Evolutionary conservation across 2,113 vertebrate genomes (phyloP).

Genomic region (Nothocercus julius): DNA sequence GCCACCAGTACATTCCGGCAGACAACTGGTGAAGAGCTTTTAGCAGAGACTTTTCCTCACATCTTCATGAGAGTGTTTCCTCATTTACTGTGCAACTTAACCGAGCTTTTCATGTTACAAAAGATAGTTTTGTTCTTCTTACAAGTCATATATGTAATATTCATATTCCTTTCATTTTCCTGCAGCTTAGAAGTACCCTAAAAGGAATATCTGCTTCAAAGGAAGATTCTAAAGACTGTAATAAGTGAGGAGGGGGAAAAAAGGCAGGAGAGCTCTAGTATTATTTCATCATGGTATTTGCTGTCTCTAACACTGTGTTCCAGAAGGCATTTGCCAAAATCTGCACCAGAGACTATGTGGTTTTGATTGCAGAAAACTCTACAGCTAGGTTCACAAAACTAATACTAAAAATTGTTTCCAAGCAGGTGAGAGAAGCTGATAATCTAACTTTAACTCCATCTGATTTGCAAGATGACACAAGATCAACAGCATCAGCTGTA

Average conservation of each 20-base stretch:
- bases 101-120: neutral
- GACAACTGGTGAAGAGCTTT: neutral
- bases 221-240: neutral
- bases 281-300: neutral
- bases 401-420: neutral
- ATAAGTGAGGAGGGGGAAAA: neutral
- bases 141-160: neutral
- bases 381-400: neutral
- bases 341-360: neutral
- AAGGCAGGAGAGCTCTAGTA: neutral
- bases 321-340: neutral
- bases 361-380: neutral
- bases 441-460: constrained; percentile 76
- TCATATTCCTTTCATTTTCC: neutral
- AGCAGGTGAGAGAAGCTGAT: constrained; percentile 81
- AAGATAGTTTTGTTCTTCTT: neutral
- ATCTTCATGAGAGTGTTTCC: neutral
- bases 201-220: neutral
- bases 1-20: neutral
- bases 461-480: constrained; percentile 76
- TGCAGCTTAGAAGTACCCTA: neutral
- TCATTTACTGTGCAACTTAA: neutral
- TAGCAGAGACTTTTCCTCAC: neutral
- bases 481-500: constrained; percentile 73
- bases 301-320: neutral